Evolutionary conservation across 2,113 vertebrate species (phyloP), one percentile per base, ranked within the genome.

Genomic region (Callocephalon fimbriatum): DNA sequence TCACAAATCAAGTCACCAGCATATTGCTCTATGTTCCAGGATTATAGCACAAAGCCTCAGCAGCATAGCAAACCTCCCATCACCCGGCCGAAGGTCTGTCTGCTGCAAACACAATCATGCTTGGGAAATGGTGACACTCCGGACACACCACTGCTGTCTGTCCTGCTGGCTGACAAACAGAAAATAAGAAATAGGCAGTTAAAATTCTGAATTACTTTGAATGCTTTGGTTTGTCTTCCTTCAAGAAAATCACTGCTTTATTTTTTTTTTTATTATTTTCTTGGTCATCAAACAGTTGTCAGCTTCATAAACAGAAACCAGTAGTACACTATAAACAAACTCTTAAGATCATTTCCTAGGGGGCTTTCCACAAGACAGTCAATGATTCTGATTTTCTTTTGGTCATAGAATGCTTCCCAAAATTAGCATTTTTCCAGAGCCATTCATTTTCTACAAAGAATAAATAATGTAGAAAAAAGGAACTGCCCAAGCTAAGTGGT

Each of bases 401-500:
- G 40, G 83, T 97, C 94, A 95, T 32, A 94, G 66, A 92, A 86
- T 47, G 74, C 74, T 93, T 95, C 88, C 91, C 93, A 87, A 95
- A 97, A 97, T 96, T 96, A 97, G 80, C 75, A 75, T 93, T 97
- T 96, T 95, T 95, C 74, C 86, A 93, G 79, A 96, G 82, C 88
- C 88, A 88, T 95, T 97, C 92, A 93, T 97, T 97, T 97, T 87
- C 96, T 88, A 82, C 84, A 88, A 95, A 97, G 95, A 95, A 95
- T 87, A 75, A 44, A 88, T 91, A 96, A 95, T 7, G 16, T 17
- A 88, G 90, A 74, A 92, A 92, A 92, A 86, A 67, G 58, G 72
- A 86, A 65, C 38, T 66, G 85, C 95, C 83, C 77, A 59, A 89
- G 44, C 65, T 96, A 97, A 97, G 92, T 32, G 47, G 81, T 88